A percentile compares a stretch with the other conserved stretches of the same genome.
Conservation (phyloP, 1,140 invertebrate genomes). For the Drosophila murphyi region DNA sequence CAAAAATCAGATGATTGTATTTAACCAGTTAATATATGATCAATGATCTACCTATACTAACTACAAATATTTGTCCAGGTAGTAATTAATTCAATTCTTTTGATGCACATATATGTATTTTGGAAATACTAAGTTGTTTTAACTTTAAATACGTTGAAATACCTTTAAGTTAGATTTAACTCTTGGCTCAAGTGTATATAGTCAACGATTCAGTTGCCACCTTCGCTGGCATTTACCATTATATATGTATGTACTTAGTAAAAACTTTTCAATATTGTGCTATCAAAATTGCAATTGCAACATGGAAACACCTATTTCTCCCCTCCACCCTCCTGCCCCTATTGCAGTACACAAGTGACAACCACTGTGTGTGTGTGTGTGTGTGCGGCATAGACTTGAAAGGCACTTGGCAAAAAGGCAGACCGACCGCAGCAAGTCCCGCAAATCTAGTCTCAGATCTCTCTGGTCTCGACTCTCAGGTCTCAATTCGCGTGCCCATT, state of each 20-base stretch:
- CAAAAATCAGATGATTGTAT: too few species aligned
- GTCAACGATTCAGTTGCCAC: conserved; percentile 23
- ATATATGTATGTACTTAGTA: neutral
- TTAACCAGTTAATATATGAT: too few species aligned
- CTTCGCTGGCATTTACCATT: conserved; percentile 5
- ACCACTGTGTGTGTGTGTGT: neutral
- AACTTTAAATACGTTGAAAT: too few species aligned
- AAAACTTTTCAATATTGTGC: conserved; percentile 4
- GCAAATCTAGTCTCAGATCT: conserved; percentile 4
- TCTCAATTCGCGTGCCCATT: conserved; percentile 54
- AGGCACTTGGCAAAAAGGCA: conserved; percentile 48
- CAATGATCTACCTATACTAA: too few species aligned
- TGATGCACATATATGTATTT: too few species aligned
- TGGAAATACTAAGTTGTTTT: too few species aligned
- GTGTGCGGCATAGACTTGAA: conserved; percentile 26
- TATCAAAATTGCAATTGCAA: conserved; percentile 25
- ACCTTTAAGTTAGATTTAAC: neutral
- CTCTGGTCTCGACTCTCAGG: neutral
- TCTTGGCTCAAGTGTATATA: neutral
- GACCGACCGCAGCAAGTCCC: neutral
- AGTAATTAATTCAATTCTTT: too few species aligned
- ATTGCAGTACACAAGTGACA: neutral
- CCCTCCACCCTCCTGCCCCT: neutral
- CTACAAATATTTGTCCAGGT: too few species aligned
- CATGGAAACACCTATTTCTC: conserved; percentile 16